phyloP scores from a whole-genome alignment of 2,797 vertebrate genomes.

The Eulemur rubriventer region DNA sequence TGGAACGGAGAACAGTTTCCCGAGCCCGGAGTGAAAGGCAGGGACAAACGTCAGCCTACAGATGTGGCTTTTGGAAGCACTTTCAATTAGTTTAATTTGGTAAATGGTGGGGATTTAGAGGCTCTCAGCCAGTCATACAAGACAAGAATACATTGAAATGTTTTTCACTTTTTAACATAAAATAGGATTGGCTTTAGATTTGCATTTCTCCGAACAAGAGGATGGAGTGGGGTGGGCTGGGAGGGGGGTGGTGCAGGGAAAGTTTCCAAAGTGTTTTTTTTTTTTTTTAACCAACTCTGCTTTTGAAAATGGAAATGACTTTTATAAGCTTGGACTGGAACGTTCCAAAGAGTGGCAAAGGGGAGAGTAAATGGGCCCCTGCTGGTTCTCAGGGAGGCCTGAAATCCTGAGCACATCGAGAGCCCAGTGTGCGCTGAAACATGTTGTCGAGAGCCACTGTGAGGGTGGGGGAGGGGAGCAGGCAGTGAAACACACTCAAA shows the following conservation, averaged over 20 bases:
- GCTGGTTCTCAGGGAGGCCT: conserved; percentile 33
- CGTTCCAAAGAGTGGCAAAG: conserved; percentile 37
- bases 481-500: neutral
- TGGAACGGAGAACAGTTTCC: conserved; percentile 93
- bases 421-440: neutral
- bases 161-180: conserved; percentile 94
- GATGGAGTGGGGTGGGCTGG: conserved; percentile 36
- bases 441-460: neutral
- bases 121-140: conserved; percentile 95
- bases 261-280: conserved; percentile 75
- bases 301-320: conserved; percentile 83
- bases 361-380: neutral
- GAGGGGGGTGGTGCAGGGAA: neutral
- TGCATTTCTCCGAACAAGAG: conserved; percentile 91
- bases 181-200: conserved; percentile 90
- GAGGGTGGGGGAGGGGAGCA: accelerated
- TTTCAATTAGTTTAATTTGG: conserved; percentile 99
- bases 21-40: conserved; percentile 92
- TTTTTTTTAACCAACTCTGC: conserved; percentile 58
- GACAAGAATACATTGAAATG: conserved; percentile 98
- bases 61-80: conserved; percentile 98
- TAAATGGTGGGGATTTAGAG: conserved; percentile 99
- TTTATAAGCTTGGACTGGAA: conserved; percentile 58
- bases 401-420: neutral
- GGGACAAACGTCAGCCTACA: conserved; percentile 96